Conservation (phyloP, 35 echinoderm and acorn worm species). For the Hemicentrotus pulcherrimus region DNA sequence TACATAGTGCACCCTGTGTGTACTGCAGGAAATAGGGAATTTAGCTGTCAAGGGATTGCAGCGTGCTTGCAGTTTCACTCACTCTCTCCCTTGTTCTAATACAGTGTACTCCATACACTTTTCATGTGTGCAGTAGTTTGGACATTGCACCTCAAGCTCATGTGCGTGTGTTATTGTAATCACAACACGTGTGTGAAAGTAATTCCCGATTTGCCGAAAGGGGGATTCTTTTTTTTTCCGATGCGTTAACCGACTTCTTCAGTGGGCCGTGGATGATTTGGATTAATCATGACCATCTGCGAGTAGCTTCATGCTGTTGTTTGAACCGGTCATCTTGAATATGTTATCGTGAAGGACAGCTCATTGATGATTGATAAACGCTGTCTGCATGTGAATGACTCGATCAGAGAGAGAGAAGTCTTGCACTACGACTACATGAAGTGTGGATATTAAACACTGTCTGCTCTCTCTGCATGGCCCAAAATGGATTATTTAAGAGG, state of each 20-base stretch:
- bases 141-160: neutral
- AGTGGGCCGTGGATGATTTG: neutral
- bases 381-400: neutral
- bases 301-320: neutral
- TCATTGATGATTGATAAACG: neutral
- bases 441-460: neutral
- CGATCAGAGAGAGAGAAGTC: neutral
- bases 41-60: neutral
- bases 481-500: neutral
- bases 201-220: neutral
- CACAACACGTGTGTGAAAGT: neutral
- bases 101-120: neutral
- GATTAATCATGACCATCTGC: neutral
- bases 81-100: neutral
- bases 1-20: constrained; percentile 25
- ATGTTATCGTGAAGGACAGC: neutral
- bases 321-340: neutral
- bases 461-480: neutral
- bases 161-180: constrained; percentile 18
- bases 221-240: neutral
- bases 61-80: neutral
- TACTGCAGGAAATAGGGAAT: neutral
- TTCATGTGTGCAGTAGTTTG: neutral
- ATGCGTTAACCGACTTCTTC: neutral
- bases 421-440: neutral